Conservation (phyloP, 2,113 vertebrate genomes). For the Siniperca chuatsi region DNA sequence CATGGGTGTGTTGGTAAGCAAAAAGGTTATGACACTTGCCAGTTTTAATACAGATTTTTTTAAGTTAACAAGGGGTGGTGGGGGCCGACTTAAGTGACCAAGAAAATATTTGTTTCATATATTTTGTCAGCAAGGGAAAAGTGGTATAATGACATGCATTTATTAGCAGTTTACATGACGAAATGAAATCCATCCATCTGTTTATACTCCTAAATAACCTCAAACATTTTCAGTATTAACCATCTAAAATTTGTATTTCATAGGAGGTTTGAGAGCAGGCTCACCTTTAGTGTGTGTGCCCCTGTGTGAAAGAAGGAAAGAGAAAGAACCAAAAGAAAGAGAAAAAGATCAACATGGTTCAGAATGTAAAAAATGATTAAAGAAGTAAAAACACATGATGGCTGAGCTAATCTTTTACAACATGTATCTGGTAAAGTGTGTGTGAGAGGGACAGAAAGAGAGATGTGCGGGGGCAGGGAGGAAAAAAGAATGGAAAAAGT, state of each 20-base stretch:
- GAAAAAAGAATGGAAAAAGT: slow-evolving; percentile 73
- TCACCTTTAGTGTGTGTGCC: neutral
- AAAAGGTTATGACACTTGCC: slow-evolving; percentile 32
- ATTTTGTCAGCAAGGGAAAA: neutral
- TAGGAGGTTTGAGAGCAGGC: neutral
- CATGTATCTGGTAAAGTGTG: slow-evolving; percentile 61
- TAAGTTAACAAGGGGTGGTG: neutral
- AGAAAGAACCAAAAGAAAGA: neutral
- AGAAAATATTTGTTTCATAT: slow-evolving; percentile 1
- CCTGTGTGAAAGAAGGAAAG: neutral
- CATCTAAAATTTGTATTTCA: neutral
- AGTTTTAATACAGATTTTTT: neutral
- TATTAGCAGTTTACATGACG: neutral
- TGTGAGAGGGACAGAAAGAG: slow-evolving; percentile 66
- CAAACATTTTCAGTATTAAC: neutral
- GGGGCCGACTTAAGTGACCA: neutral
- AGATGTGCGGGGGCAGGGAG: slow-evolving; percentile 63
- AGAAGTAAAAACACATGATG: neutral
- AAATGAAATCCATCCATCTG: neutral
- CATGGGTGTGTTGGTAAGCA: slow-evolving; percentile 30
- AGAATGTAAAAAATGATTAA: neutral
- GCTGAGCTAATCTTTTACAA: slow-evolving; percentile 50
- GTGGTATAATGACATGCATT: neutral
- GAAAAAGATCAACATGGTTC: neutral
- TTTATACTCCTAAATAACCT: neutral